Base-by-base conservation (phyloP, 2,797 vertebrate genomes). In the Zalophus californianus region DNA sequence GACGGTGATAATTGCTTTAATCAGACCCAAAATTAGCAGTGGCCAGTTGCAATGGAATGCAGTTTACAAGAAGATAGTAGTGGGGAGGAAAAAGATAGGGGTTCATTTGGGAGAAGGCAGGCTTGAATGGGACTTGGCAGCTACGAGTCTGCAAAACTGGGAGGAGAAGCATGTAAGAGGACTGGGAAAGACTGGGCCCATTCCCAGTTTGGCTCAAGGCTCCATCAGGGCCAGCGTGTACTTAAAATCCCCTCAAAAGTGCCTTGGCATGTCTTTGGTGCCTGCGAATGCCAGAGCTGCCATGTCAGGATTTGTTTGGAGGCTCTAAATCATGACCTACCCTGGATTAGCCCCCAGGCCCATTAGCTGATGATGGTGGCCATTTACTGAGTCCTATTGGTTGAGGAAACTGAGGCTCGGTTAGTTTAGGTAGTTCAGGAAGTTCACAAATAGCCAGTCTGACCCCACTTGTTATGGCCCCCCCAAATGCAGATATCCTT, bases 21-120 rank as follows among this genome's bases (percentile, higher is more conserved):
- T 90, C 72, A 85, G 56, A 90, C 13, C 23, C 58, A 60, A 18
- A 72, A 52, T 82, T 70, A 95, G 58, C 29, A 75, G 29, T 62
- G 32, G 78, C 54, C 52, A 92, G 8, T 32, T 68, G 80, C 66
- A 92, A 96, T 87, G 68, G 27, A 92, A 91, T 16, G n/a, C 32
- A 35, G 7, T 50, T 96, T 79, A 15, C 48, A n/a, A 60, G 54
- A 35, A 73, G 32, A 27, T 1, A 29, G 27, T 20, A 3, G 7
- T 48, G 38, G 18, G 56, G 25, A 60, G 27, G 41, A 85, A 85
- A 92, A 54, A 3, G 2, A 32, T 48, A 7, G 50, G 48, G 9
- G 3, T 18, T 87, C 32, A 9, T 56, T 58, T 7, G 29, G 48
- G 18, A 84, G 48, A 83, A 83, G 50, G 62, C 11, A 60, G 38